Evolutionary conservation across 1,140 invertebrate species (phyloP), one percentile per base, ranked within the genome.

Genomic region (Dolichoris vasculosae): DNA sequence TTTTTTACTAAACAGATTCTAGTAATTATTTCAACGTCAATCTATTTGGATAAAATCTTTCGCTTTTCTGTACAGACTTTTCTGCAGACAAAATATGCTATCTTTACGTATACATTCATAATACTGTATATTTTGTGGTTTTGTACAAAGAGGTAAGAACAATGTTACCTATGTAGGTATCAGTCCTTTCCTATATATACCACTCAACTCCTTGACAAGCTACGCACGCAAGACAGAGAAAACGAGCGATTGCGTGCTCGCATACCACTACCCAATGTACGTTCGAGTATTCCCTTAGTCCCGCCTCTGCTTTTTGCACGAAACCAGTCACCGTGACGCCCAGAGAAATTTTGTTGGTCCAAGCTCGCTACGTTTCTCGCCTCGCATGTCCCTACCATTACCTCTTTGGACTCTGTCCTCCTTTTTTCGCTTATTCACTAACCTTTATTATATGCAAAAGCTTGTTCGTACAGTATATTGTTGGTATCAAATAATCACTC

Each of bases 271-370:
- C 35, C 23, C 38, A 43, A 82, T 51, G n/a, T 35, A 77, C 51
- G 82, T 64, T 23, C 55, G 73, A n/a, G 38, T 83, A 51, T 20
- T n/a, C 73, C n/a, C 48, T 77, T 77, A 40, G 71, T 64, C 15
- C 55, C 69, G 40, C 23, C 40, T 64, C 20, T 69, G 17, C 64
- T 17, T 79, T 43, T 51, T 26, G 6, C 35, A 13, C 20, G 23
- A 67, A 80, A 80, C 78, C 78, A 67, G 40, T 80, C 77, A 23
- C 46, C 30, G 0, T 32, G 26, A 76, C 32, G 30, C 43, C 32
- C 1, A 32, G 59, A 46, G 38, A 80, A 64, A 67, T 80, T 80
- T 80, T 26, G 17, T 20, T 67, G 59, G 78, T 67, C 59, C 78
- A 80, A 13, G 8, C 26, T 30, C 6, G n/a, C n/a, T 40, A 23